phyloP scores from a whole-genome alignment of 2,797 vertebrate genomes.

The Galaxias olidus region DNA sequence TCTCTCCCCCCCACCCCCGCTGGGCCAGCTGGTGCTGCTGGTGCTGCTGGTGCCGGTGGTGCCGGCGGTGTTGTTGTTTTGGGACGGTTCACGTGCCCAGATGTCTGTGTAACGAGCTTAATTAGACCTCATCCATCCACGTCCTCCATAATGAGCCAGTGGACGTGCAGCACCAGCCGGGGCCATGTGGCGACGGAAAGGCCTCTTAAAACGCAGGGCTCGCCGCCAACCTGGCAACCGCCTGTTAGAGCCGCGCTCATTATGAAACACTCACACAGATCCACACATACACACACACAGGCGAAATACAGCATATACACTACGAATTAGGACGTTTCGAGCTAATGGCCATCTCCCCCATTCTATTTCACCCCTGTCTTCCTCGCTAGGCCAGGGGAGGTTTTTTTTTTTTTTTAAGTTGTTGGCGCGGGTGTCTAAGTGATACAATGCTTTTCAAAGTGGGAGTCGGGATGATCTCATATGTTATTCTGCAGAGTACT shows the following conservation, averaged over 20 bases:
- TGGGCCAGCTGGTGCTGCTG: too few relatives aligned
- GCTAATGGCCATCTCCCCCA: constrained; percentile 7
- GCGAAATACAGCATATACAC: constrained; percentile 8
- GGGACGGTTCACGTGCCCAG: neutral
- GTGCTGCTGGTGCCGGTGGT: neutral
- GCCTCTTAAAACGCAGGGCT: neutral
- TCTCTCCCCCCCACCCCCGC: neutral
- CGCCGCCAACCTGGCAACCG: neutral
- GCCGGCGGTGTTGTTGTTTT: neutral
- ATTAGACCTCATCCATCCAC: constrained; percentile 17
- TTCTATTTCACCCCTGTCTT: constrained; percentile 3
- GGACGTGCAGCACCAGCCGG: constrained; percentile 19
- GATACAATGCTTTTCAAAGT: constrained; percentile 49
- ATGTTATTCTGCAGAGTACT: constrained; percentile 44
- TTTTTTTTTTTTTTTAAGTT: neutral
- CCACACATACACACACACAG: neutral
- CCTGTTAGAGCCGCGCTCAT: neutral
- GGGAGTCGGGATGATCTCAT: constrained; percentile 54
- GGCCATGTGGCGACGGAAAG: constrained; percentile 10
- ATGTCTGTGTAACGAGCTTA: constrained; percentile 10
- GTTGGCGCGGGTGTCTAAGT: constrained; percentile 5
- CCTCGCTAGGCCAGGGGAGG: constrained; percentile 8
- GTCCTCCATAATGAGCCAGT: constrained; percentile 7
- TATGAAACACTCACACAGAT: neutral
- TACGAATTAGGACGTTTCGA: constrained; percentile 35